phyloP scores from a whole-genome alignment of 2,888 invertebrate genomes.

The Xylota sylvarum region DNA sequence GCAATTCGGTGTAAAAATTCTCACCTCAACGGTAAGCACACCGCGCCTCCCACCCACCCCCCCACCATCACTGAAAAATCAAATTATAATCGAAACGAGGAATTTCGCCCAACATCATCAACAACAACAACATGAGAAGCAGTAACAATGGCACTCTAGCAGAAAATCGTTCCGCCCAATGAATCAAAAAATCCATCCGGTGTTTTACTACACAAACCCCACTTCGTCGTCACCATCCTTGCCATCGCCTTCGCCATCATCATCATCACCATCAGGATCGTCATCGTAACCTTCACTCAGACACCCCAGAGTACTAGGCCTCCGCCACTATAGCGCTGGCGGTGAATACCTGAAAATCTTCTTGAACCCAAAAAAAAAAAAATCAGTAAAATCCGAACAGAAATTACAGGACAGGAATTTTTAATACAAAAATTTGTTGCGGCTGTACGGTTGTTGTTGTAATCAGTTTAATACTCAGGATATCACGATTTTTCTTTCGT shows the following conservation, averaged over 20 bases:
- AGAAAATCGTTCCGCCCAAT: conserved; percentile 47
- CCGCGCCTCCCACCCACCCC: neutral
- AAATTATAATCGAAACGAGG: conserved; percentile 43
- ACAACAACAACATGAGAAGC: neutral
- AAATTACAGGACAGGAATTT: conserved; percentile 35
- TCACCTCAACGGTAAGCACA: conserved; percentile 18
- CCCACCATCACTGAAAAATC: conserved; percentile 2
- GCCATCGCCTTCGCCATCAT: neutral
- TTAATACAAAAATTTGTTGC: conserved; percentile 47
- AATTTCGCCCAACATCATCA: conserved; percentile 1
- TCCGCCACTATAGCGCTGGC: neutral
- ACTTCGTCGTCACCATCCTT: neutral
- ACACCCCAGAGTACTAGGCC: neutral
- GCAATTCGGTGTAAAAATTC: conserved; percentile 41
- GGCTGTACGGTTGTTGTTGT: conserved; percentile 14
- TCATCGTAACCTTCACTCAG: conserved; percentile 21
- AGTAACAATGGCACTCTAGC: conserved; percentile 43
- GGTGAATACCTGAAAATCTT: conserved; percentile 17
- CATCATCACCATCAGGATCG: neutral
- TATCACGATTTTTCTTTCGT: conserved; percentile 37
- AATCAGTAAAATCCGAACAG: conserved; percentile 19
- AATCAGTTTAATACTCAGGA: conserved; percentile 21
- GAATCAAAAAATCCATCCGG: conserved; percentile 58
- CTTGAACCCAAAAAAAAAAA: conserved; percentile 12
- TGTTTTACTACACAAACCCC: conserved; percentile 29